Evolutionary conservation across 2,888 invertebrate genomes (phyloP).

Genomic region (Drosophila paramelanica): DNA sequence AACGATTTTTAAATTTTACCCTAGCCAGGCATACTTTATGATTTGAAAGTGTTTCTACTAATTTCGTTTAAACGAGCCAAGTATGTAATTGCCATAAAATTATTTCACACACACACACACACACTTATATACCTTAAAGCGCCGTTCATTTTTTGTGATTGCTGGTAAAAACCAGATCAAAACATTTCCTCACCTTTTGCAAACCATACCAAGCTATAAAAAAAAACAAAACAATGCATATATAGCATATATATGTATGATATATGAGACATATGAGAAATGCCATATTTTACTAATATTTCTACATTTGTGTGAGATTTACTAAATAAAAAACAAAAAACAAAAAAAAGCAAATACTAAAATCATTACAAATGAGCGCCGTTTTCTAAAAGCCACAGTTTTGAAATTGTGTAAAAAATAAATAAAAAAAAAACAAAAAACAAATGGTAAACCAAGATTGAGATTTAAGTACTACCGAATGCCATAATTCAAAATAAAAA

Average conservation of each 20-base stretch:
- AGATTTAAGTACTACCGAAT: slow-evolving; percentile 71
- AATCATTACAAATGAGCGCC: slow-evolving; percentile 78
- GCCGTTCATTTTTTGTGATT: slow-evolving; percentile 81
- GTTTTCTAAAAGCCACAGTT: slow-evolving; percentile 80
- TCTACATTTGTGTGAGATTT: slow-evolving; percentile 74
- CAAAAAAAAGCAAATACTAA: slow-evolving; percentile 70
- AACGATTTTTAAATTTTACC: slow-evolving; percentile 15
- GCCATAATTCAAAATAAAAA: slow-evolving; percentile 80
- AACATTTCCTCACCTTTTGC: slow-evolving; percentile 55
- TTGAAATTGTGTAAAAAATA: slow-evolving; percentile 74
- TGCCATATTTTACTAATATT: slow-evolving; percentile 75
- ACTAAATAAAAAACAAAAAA: slow-evolving; percentile 54
- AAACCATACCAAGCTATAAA: slow-evolving; percentile 36
- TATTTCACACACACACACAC: slow-evolving; percentile 36
- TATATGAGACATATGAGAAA: slow-evolving; percentile 67
- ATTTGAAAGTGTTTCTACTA: slow-evolving; percentile 22
- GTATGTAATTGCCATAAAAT: slow-evolving; percentile 56
- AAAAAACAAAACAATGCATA: slow-evolving; percentile 10
- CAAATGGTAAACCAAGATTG: slow-evolving; percentile 52
- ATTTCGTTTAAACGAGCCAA: slow-evolving; percentile 12
- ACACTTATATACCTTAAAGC: slow-evolving; percentile 52
- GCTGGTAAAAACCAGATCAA: slow-evolving; percentile 71
- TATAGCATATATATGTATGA: slow-evolving; percentile 22
- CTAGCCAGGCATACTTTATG: slow-evolving; percentile 15
- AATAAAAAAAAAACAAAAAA: slow-evolving; percentile 59